Evolutionary conservation across 1,140 invertebrate genomes (phyloP), one percentile per base, ranked within the genome.

Genomic region (Magallana angulata): DNA sequence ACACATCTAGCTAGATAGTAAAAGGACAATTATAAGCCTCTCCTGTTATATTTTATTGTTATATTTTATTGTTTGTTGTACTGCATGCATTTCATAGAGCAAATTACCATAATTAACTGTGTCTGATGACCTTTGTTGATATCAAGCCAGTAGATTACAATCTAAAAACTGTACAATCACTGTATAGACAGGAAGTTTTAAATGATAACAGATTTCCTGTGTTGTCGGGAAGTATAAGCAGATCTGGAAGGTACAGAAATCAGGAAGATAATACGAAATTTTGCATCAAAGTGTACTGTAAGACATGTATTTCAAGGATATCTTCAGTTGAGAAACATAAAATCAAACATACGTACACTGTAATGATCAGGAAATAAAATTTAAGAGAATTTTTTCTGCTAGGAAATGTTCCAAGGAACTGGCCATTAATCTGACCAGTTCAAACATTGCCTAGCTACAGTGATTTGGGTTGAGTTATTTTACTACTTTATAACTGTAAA

Each of bases 361-460:
- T 48, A 36, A 48, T 48, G 36, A 48, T 48, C 36, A 48, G 36
- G 36, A 48, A 48, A 48, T 48, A 48, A 48, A 48, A 48, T 48
- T 48, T 48, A 48, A 48, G 36, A 48, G 36, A 48, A 48, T 48
- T 48, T 48, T 48, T 48, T 48, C 36, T 48, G 36, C 36, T 48
- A 48, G 36, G 36, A 48, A 48, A 48, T 48, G 36, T 48, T 48
- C 36, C 36, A 48, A 48, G 36, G 36, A 48, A 48, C 36, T 1
- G 12, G 36, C 36, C 68, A 76, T 76, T 76, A 18, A 76, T 76
- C 36, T 12, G 18, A 76, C 7, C 9, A 30, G 24, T 9, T 76
- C 30, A 36, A 4, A 24, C 24, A 76, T 76, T 76, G 68, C 68
- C 68, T 76, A 76, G 68, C 24, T 30, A 76, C 68, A 76, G 68